Conservation (phyloP, 2,888 invertebrate species). For the Phytoseiulus persimilis region DNA sequence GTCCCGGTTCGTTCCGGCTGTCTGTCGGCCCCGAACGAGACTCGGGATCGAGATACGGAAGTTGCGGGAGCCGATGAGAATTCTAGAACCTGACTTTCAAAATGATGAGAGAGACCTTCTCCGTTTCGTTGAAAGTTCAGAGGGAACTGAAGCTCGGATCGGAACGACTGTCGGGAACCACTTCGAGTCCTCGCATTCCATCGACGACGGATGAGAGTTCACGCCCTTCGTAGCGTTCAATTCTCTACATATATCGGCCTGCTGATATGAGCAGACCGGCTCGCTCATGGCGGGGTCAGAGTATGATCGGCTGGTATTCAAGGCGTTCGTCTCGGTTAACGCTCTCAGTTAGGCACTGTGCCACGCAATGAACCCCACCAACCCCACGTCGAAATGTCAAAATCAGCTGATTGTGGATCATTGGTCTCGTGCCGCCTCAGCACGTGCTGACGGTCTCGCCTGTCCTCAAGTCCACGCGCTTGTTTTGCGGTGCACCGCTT, state of each 20-base stretch:
- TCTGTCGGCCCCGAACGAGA: not conserved
- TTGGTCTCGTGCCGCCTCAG: not conserved
- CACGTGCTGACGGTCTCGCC: not conserved
- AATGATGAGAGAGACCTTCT: no score
- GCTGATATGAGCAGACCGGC: not conserved
- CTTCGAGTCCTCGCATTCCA: no score
- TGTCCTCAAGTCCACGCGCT: not conserved
- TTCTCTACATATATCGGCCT: not conserved
- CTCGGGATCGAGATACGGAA: not conserved
- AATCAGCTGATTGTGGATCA: not conserved
- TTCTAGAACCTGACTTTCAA: no score
- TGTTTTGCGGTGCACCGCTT: not conserved
- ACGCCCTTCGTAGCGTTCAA: not conserved
- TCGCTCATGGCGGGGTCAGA: no score
- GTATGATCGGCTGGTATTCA: no score
- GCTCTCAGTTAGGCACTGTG: not conserved
- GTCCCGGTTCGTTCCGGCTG: not conserved
- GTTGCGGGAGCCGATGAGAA: not conserved
- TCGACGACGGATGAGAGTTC: not conserved
- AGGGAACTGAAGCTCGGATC: no score
- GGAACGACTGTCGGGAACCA: no score
- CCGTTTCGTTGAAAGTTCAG: no score
- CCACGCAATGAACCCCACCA: not conserved
- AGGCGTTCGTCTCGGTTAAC: not conserved
- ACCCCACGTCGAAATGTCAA: not conserved